Conservation (phyloP, 2,797 vertebrate genomes). For the Nasua narica region DNA sequence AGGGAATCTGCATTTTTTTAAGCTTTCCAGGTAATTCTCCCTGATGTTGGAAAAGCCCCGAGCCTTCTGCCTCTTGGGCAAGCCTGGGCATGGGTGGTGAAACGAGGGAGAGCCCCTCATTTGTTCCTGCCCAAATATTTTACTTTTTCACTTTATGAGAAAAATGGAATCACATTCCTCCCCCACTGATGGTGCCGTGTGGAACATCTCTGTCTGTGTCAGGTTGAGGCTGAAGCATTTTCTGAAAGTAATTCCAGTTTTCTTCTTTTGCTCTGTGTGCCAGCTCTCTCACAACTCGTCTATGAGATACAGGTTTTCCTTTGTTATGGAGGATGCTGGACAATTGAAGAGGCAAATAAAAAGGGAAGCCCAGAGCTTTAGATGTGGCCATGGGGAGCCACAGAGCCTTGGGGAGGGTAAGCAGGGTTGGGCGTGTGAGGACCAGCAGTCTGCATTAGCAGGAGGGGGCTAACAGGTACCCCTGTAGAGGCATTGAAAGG, state of each 20-base stretch:
- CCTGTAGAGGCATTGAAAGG: background rate
- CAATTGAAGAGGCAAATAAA: conserved; percentile 12
- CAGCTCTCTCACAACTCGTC: background rate
- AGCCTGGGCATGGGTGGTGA: background rate
- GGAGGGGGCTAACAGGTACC: background rate
- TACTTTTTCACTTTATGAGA: background rate
- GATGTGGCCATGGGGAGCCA: background rate
- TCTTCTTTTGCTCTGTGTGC: background rate
- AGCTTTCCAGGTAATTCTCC: background rate
- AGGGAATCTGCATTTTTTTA: background rate
- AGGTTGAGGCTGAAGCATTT: conserved; percentile 2
- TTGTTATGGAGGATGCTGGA: background rate
- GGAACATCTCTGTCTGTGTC: background rate
- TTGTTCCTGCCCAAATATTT: background rate
- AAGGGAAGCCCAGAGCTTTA: background rate
- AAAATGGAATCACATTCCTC: background rate
- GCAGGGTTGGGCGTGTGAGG: background rate
- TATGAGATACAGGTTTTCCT: background rate
- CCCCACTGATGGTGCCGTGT: background rate
- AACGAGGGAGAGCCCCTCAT: background rate
- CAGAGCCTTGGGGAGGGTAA: background rate
- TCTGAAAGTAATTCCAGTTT: background rate
- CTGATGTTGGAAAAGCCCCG: background rate
- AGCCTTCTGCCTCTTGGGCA: background rate
- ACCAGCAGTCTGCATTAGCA: background rate